Base-by-base conservation (phyloP, 2,888 invertebrate genomes). In the Conistra vaccinii region DNA sequence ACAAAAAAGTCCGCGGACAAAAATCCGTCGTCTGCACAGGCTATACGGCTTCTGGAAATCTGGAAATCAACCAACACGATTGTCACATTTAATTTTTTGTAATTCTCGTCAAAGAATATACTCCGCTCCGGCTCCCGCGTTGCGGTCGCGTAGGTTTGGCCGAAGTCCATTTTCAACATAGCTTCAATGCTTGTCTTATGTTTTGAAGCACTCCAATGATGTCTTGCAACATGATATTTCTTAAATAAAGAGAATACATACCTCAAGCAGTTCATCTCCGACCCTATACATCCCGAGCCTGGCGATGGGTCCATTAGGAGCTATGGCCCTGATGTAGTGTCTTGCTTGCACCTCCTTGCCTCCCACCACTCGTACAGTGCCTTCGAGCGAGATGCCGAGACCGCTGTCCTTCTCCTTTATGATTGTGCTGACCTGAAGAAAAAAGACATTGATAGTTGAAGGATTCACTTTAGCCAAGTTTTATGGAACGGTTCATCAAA, bases 241-340 rank as follows among this genome's bases (percentile, higher is more conserved):
- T 26, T 57, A 10, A 57, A 9, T 29, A 57, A 9, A 26, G 17
- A 9, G 9, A 20, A 29, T 9, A 29, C 29, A 29, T 29, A 97
- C 98, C 97, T 98, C 98, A 10, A 99, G 95, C 69, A 99, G 95
- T 93, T 99, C 99, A 94, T 99, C 99, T 0, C 99, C 99, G 57
- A 98, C 98, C 90, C 97, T 97, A 61, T 99, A 97, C 69, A 97
- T 94, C 0, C 98, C 98, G 85, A 98, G 98, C 82, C 97, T 96
- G 0, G 98, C 99, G 0, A 99, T 98, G 0, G 99, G 99, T 2
- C 99, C 99, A 88, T 98, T 98, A 0, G 98, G 98, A 17, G 99
- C 97, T 80, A 99, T 98, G 39, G 98, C 98, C 69, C 99, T 97
- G 86, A 99, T 99, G 94, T 99, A 99, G 93, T 99, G 99, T 91